Percentiles rank a stretch among this genome's conserved stretches.
These are phyloP conservation scores for Spheniscus humboldti DNA, from an alignment of 2,797 vertebrate species.

Conservation along the genomic window DNA sequence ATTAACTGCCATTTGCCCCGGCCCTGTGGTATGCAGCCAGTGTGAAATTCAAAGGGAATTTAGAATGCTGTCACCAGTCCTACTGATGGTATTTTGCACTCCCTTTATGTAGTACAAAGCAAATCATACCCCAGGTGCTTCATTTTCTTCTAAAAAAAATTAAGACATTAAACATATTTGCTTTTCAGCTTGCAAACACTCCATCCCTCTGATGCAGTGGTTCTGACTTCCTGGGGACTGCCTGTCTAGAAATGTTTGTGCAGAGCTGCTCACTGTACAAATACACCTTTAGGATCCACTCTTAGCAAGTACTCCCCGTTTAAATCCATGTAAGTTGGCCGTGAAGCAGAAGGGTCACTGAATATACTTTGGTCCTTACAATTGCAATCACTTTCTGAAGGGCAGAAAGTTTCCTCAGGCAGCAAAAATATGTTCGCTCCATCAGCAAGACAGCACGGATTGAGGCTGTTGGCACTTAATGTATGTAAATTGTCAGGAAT, in stretches of 20 bases:
- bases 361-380: not conserved
- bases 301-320: not conserved
- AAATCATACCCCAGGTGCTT: not conserved
- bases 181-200: not conserved
- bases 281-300: not conserved
- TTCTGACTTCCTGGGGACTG: not conserved
- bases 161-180: conserved; percentile 31
- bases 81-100: not conserved
- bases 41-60: not conserved
- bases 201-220: not conserved
- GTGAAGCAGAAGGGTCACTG: not conserved
- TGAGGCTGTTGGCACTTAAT: not conserved
- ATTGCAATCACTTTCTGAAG: not conserved
- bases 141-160: conserved; percentile 4
- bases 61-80: not conserved
- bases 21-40: not conserved
- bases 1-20: conserved; percentile 30
- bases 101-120: not conserved
- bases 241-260: not conserved
- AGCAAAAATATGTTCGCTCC: not conserved
- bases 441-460: conserved; percentile 11
- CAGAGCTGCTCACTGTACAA: conserved; percentile 7
- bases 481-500: not conserved
- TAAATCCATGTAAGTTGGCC: not conserved
- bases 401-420: conserved; percentile 18